phyloP scores from a whole-genome alignment of 2,888 invertebrate species.

The Apamea epomidion region DNA sequence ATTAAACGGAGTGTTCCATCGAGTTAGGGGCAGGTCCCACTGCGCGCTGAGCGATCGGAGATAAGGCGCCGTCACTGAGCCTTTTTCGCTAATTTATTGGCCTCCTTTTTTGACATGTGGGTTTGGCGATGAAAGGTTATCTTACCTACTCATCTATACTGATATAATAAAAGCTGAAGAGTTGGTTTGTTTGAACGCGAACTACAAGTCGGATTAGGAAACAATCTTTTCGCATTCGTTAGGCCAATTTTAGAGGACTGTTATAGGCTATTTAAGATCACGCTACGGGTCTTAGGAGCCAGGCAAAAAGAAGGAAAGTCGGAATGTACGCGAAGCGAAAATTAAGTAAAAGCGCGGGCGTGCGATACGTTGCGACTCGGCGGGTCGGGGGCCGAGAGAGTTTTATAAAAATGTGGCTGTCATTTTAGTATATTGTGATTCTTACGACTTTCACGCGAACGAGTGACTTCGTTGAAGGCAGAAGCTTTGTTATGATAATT shows the following conservation, averaged over 20 bases:
- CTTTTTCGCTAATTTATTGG: constrained; percentile 50
- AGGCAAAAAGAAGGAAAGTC: not conserved
- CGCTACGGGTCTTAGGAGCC: not conserved
- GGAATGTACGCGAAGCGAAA: not conserved
- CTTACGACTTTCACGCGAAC: not conserved
- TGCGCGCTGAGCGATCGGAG: constrained; percentile 50
- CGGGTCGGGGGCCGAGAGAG: not conserved
- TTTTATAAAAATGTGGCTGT: not conserved
- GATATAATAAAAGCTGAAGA: not conserved
- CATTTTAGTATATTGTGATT: not conserved
- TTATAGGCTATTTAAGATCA: not conserved
- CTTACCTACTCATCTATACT: not conserved
- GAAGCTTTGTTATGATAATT: not conserved
- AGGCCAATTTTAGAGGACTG: not conserved
- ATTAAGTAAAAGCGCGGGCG: not conserved
- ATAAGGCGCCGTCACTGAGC: constrained; percentile 38
- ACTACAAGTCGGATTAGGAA: too few species aligned
- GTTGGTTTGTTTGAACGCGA: not conserved
- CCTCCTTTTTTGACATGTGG: constrained; percentile 32
- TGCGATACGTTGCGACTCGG: not conserved
- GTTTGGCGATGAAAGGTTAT: constrained; percentile 23
- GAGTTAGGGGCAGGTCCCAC: constrained; percentile 49
- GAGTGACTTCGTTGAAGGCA: not conserved
- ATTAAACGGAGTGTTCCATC: constrained; percentile 70
- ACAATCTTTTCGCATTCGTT: not conserved